Evolutionary conservation across 2,888 invertebrate species (phyloP).

Genomic region (Agonopterix heracliana): DNA sequence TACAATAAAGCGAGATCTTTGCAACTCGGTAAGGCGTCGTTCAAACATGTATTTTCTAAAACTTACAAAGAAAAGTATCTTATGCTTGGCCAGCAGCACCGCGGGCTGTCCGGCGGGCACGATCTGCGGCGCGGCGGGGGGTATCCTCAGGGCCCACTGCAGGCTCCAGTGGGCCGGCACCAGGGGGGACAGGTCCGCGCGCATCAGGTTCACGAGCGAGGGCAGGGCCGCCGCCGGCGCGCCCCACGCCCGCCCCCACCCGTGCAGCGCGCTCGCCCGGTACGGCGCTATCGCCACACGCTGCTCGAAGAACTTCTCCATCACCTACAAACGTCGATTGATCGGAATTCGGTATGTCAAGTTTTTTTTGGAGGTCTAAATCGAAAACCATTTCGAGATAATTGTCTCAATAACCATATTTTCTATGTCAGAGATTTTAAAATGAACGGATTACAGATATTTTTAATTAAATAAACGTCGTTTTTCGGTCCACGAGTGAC

Average conservation of each 20-base stretch:
- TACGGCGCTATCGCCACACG: constrained; percentile 93
- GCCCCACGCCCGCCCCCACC: constrained; percentile 90
- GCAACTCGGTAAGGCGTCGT: too few relatives aligned
- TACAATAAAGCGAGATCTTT: too few relatives aligned
- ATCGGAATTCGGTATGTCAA: too few relatives aligned
- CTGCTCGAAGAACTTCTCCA: constrained; percentile 95
- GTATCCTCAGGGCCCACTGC: constrained; percentile 94
- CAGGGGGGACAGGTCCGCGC: constrained; percentile 76
- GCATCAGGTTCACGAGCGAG: constrained; percentile 93
- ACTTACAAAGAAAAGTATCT: constrained; percentile 94
- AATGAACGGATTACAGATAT: too few relatives aligned
- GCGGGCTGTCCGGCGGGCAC: constrained; percentile 94
- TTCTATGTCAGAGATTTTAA: too few relatives aligned
- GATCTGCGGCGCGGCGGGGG: constrained; percentile 91
- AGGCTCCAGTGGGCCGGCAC: constrained; percentile 86
- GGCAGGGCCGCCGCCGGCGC: constrained; percentile 91
- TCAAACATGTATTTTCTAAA: too few relatives aligned
- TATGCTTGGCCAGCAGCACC: constrained; percentile 88
- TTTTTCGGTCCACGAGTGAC: too few relatives aligned
- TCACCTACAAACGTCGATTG: constrained; percentile 70
- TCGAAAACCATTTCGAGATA: too few relatives aligned
- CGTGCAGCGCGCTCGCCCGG: constrained; percentile 90
- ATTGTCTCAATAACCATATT: too few relatives aligned
- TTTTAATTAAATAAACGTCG: too few relatives aligned
- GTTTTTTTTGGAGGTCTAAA: too few relatives aligned